Base-by-base conservation (phyloP, 1,140 invertebrate species). In the Atta colombica region DNA sequence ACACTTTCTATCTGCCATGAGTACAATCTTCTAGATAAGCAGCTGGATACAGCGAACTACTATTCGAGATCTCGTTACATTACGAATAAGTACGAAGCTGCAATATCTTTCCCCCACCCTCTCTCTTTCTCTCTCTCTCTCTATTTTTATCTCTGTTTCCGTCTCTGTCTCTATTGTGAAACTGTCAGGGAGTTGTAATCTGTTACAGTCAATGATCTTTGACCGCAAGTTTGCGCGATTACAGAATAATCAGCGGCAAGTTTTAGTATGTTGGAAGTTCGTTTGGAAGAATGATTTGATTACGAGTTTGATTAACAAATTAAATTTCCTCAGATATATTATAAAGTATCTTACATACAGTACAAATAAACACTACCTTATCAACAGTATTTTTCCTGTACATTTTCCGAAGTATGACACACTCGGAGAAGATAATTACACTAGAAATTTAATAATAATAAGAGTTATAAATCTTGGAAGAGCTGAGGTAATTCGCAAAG, bases 151-250 rank as follows among this genome's bases (percentile, higher is more conserved):
- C 0, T 45, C 2, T 45, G 7, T 45, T 0, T 45, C 39, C 12
- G 39, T 12, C 7, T 45, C 39, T 10, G 39, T 45, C 39, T 45
- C 77, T 78, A n/a, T 75, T 77, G 61, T 51, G 18, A 25, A 51
- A 60, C 60, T n/a, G 39, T 31, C 45, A 28, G 49, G 10, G 39
- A 25, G 53, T 35, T 0, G 66, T 45, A 58, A 81, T 74, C 68
- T 72, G 55, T 45, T 39, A 31, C n/a, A 18, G 45, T 7, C 31
- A 80, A 88, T 88, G 69, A 77, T 85, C 78, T 87, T 53, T 78
- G 78, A 89, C 78, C 63, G 31, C 66, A 25, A 16, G 74, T 71
- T 77, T 69, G 28, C n/a, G 39, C 69, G 78, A 84, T 84, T 84
- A 35, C n/a, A n/a, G 39, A 75, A 51, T 53, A 51, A 63, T 84